These are phyloP conservation scores for Caenorhabditis plicata DNA, from an alignment of 2,888 invertebrate species.

Conservation along the genomic window DNA sequence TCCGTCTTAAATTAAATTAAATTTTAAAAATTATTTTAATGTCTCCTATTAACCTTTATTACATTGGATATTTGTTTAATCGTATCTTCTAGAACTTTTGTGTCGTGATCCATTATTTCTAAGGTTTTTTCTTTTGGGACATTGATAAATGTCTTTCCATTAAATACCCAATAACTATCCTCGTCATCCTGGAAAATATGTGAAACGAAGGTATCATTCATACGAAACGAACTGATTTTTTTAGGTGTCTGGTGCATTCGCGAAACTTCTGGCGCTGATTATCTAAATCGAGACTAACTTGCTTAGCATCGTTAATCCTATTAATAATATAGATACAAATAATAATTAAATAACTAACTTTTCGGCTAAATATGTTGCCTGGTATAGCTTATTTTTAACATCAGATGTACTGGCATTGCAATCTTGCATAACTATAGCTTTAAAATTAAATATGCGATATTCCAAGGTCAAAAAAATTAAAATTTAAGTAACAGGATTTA, in stretches of 20 bases:
- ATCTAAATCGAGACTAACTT: constrained; percentile 18
- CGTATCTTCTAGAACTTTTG: constrained; percentile 12
- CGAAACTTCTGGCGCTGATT: constrained; percentile 18
- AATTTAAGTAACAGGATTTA: no score
- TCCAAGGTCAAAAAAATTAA: no score
- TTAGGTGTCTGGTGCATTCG: constrained; percentile 15
- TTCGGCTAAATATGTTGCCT: constrained; percentile 10
- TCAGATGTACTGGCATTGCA: no score
- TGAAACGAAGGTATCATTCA: neutral
- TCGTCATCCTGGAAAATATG: constrained; percentile 11
- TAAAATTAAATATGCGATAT: no score
- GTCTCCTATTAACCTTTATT: constrained; percentile 8
- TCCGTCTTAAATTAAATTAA: constrained; percentile 16
- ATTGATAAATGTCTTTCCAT: constrained; percentile 21
- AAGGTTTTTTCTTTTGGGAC: constrained; percentile 13
- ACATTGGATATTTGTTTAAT: constrained; percentile 9
- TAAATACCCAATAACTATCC: constrained; percentile 24
- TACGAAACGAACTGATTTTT: constrained; percentile 10
- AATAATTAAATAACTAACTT: constrained; percentile 3
- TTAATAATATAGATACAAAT: neutral
- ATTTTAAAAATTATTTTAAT: neutral
- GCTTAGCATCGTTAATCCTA: constrained; percentile 18
- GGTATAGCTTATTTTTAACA: no score
- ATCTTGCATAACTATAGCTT: no score
- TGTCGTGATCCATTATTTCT: constrained; percentile 16